phyloP scores from a whole-genome alignment of 2,888 invertebrate species.

The Cyaniris semiargus region DNA sequence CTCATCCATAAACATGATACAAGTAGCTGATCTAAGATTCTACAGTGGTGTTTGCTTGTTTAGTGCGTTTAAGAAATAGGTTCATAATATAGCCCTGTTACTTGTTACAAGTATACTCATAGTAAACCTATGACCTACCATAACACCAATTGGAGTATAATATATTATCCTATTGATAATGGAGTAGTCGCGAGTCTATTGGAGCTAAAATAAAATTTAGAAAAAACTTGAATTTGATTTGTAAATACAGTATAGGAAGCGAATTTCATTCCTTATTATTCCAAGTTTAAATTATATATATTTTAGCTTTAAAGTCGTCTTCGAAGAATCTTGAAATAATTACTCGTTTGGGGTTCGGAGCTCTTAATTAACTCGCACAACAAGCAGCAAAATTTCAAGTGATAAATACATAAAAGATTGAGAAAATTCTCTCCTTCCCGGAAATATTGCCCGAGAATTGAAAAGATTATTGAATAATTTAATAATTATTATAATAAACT shows the following conservation, averaged over 20 bases:
- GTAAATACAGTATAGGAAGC: background rate
- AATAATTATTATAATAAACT: background rate
- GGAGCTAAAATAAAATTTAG: too few relatives aligned
- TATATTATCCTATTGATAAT: too few relatives aligned
- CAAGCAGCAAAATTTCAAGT: constrained; percentile 17
- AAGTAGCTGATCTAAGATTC: too few relatives aligned
- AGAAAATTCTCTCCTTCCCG: background rate
- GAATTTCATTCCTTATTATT: background rate
- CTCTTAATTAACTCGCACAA: constrained; percentile 20
- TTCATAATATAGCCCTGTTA: too few relatives aligned
- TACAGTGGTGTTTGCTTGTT: too few relatives aligned
- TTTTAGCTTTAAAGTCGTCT: background rate
- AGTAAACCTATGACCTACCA: too few relatives aligned
- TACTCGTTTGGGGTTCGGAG: constrained; percentile 11
- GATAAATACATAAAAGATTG: constrained; percentile 18
- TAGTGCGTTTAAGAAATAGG: too few relatives aligned
- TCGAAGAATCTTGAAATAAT: constrained; percentile 12
- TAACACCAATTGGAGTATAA: too few relatives aligned
- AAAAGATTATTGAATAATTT: constrained; percentile 14
- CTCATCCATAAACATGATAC: too few relatives aligned
- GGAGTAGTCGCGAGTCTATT: too few relatives aligned
- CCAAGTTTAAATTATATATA: background rate
- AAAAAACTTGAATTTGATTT: background rate
- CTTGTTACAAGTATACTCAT: too few relatives aligned
- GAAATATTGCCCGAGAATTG: background rate